Percentiles rank a stretch among this genome's conserved stretches.
phyloP scores from a whole-genome alignment of 1,140 invertebrate species.

The Scaptomyza pallida region DNA sequence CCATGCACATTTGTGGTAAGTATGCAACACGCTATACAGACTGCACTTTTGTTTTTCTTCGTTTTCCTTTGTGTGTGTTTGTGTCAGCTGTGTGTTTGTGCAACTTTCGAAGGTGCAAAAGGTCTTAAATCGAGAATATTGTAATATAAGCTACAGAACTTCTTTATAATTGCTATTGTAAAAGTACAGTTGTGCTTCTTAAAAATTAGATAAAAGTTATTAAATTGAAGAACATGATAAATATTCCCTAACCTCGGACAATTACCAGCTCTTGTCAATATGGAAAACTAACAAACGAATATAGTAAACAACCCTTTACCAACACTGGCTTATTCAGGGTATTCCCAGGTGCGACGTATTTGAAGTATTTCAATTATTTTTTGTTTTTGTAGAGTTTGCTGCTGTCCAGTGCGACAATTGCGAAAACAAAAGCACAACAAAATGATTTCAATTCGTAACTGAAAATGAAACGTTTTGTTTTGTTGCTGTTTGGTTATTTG shows the following conservation, averaged over 20 bases:
- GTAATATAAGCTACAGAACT: too few relatives aligned
- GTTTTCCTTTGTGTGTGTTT: too few relatives aligned
- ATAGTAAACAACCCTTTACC: too few relatives aligned
- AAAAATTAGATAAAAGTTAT: too few relatives aligned
- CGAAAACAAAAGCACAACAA: constrained; percentile 56
- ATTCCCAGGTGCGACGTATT: neutral
- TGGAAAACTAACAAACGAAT: too few relatives aligned
- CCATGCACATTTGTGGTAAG: constrained; percentile 10
- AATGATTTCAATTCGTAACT: constrained; percentile 71
- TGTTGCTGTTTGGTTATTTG: constrained; percentile 35
- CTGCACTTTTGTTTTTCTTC: too few relatives aligned
- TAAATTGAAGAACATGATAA: too few relatives aligned
- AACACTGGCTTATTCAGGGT: too few relatives aligned
- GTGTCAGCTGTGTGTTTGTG: constrained; percentile 34
- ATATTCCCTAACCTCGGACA: too few relatives aligned
- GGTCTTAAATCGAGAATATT: neutral
- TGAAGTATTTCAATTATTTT: neutral
- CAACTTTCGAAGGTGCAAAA: constrained; percentile 5
- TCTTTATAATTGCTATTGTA: too few relatives aligned
- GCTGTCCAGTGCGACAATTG: constrained; percentile 32
- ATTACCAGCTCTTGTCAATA: too few relatives aligned
- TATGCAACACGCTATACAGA: constrained; percentile 44
- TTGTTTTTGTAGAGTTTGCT: constrained; percentile 1
- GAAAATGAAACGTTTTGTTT: constrained; percentile 73
- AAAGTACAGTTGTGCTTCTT: too few relatives aligned